Conservation (phyloP, 2,113 vertebrate species). For the Esox niger region DNA sequence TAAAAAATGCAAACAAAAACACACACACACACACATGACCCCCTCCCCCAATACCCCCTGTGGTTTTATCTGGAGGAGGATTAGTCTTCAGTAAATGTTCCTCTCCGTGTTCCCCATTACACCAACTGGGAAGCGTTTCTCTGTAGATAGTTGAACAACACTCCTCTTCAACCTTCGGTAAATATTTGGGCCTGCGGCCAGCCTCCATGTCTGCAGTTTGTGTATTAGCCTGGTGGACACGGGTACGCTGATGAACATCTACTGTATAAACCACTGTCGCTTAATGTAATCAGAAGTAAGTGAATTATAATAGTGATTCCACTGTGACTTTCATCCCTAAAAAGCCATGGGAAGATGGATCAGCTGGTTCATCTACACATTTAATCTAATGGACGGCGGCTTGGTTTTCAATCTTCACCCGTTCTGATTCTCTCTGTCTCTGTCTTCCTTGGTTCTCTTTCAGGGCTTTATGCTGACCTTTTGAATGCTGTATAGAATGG, state of each 20-base stretch:
- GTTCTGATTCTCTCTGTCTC: neutral
- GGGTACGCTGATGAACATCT: conserved; percentile 23
- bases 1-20: neutral
- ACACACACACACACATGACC: neutral
- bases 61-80: neutral
- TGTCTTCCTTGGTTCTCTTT: no score
- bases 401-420: neutral
- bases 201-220: conserved; percentile 23
- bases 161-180: conserved; percentile 18
- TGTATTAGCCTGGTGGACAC: neutral
- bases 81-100: neutral
- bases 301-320: neutral
- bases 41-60: neutral
- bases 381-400: neutral
- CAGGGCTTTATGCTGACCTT: no score
- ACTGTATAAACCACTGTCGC: conserved; percentile 28
- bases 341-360: no score
- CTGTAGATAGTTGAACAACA: conserved; percentile 15
- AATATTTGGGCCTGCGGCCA: conserved; percentile 45
- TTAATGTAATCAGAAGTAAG: conserved; percentile 35
- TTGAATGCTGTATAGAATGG: no score
- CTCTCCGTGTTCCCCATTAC: neutral
- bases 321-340: no score
- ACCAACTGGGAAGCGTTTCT: conserved; percentile 11
- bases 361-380: neutral